Conservation (phyloP, 2,113 vertebrate species). For the Tympanuchus pallidicinctus region DNA sequence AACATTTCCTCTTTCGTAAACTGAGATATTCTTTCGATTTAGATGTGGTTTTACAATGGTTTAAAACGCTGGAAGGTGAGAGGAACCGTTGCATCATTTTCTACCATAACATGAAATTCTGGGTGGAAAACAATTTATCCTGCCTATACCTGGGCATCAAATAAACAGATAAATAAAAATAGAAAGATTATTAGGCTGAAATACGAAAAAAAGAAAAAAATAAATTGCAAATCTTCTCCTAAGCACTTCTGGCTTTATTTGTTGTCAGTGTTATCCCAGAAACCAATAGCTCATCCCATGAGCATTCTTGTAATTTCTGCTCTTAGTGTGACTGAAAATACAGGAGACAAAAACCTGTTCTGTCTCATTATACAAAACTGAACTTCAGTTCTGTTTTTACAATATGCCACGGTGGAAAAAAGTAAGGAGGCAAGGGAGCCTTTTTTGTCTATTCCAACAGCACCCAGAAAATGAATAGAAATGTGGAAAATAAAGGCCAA, state of each 20-base stretch:
- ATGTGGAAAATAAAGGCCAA: background rate
- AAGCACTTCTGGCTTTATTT: background rate
- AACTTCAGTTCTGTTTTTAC: background rate
- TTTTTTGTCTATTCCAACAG: background rate
- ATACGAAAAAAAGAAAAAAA: background rate
- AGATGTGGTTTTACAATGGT: constrained; percentile 18
- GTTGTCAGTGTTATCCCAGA: background rate
- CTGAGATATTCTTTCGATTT: constrained; percentile 37
- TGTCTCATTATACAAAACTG: background rate
- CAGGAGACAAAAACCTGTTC: background rate
- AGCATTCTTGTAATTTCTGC: background rate
- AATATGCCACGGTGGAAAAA: background rate
- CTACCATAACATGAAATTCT: background rate
- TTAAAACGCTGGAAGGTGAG: constrained; percentile 1
- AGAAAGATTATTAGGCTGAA: background rate
- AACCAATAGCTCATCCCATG: background rate
- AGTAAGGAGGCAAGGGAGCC: background rate
- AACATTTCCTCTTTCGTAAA: constrained; percentile 36
- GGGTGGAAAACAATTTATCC: constrained; percentile 1
- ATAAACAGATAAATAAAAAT: background rate
- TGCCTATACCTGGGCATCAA: background rate
- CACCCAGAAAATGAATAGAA: background rate
- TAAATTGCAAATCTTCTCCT: background rate
- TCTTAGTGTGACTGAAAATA: constrained; percentile 1
- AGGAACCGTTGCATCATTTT: constrained; percentile 5